Evolutionary conservation across 2,888 invertebrate genomes (phyloP).

Genomic region (Drosophila anomelani): DNA sequence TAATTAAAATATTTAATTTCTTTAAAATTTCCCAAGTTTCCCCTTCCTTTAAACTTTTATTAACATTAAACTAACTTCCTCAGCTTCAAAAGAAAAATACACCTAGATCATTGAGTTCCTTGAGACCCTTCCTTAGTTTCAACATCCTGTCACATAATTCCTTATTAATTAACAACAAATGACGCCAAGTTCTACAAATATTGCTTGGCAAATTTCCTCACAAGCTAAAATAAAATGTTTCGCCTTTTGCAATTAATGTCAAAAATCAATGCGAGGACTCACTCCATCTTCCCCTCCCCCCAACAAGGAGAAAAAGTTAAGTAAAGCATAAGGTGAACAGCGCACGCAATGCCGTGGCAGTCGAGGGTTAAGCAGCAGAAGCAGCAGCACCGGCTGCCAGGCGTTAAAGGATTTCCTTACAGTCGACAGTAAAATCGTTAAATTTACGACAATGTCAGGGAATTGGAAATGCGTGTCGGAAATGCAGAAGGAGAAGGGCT

Average conservation of each 20-base stretch:
- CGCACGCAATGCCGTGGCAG: conserved; percentile 56
- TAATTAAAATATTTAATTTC: not conserved
- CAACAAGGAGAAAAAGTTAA: conserved; percentile 5
- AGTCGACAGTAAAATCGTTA: conserved; percentile 72
- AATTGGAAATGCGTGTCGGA: conserved; percentile 51
- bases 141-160: conserved; percentile 3
- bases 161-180: conserved; percentile 25
- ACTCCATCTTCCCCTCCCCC: not conserved
- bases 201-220: conserved; percentile 45
- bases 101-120: not conserved
- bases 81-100: rapidly evolving
- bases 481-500: conserved; percentile 30
- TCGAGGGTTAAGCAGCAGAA: conserved; percentile 9
- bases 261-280: conserved; percentile 63
- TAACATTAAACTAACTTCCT: not conserved
- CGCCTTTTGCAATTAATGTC: conserved; percentile 48
- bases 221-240: conserved; percentile 36
- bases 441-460: conserved; percentile 62
- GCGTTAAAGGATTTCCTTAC: conserved; percentile 70
- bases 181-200: conserved; percentile 30
- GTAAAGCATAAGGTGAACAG: conserved; percentile 36
- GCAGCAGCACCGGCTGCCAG: conserved; percentile 12
- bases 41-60: not conserved
- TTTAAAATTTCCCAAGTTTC: not conserved
- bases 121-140: too few relatives aligned